Evolutionary conservation across 1,140 invertebrate species (phyloP).

Genomic region (Heliconius melpomene): DNA sequence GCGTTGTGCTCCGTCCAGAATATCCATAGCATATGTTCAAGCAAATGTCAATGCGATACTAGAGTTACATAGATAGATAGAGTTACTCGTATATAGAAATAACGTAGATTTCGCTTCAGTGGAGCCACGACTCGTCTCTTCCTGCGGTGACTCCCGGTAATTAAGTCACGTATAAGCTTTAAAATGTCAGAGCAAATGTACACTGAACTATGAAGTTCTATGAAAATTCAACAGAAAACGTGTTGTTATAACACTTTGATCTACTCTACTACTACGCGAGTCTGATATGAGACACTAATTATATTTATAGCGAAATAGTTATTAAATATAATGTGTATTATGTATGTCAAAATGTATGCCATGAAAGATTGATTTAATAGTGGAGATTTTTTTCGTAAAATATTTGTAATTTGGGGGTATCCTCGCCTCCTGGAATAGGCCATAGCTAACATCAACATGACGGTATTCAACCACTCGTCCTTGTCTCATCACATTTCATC

Average conservation of each 20-base stretch:
- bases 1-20: background rate
- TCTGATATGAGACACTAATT: background rate
- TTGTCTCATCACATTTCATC: constrained; percentile 5
- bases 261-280: too few relatives aligned
- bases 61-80: background rate
- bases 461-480: constrained; percentile 20
- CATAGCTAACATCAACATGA: background rate
- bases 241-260: background rate
- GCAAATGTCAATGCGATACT: background rate
- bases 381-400: too few relatives aligned
- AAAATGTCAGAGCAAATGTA: background rate
- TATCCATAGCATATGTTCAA: background rate
- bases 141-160: background rate
- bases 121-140: background rate
- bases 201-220: background rate
- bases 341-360: too few relatives aligned
- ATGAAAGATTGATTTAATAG: too few relatives aligned
- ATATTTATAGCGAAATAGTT: background rate
- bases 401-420: too few relatives aligned
- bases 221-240: background rate
- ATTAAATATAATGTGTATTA: too few relatives aligned
- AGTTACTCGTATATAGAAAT: too few relatives aligned
- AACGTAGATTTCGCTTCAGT: too few relatives aligned
- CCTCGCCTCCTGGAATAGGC: too few relatives aligned
- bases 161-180: constrained; percentile 5